Evolutionary conservation across 2,113 vertebrate genomes (phyloP), one percentile per base, ranked within the genome.

Genomic region (Neogale vison): DNA sequence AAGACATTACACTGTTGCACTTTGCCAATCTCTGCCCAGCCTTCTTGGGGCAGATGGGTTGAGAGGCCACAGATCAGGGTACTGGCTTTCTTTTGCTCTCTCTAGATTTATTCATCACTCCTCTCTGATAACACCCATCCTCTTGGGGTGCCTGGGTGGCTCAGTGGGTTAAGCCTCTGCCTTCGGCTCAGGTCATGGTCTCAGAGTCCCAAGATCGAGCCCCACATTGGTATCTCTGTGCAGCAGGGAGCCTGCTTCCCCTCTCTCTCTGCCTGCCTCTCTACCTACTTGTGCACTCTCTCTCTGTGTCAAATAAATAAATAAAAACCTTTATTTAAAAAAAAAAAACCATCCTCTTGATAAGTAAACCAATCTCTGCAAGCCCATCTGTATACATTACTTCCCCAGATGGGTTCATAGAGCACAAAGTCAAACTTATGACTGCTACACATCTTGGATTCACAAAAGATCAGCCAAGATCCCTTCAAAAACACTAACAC

Each of bases 331-430:
- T 52, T 52, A 52, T 4, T 52, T 1, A 52, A 52, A 52, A 52
- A 52, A 52, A 52, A 52, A 93, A 96, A 90, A 83, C 34, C 86
- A 91, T 84, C 26, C 24, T 95, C 79, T 93, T 84, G 55, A 76
- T 20, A 65, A 36, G 67, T 34, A 95, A 74, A 93, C 21, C 94
- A 63, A 93, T 61, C 29, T 95, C 59, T 71, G n/a, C 3, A 69
- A 81, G 65, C 42, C 79, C 15, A 81, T 69, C 24, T 91, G 11
- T 36, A 67, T 45, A 50, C 26, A 34, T 59, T 79, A 84, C 42
- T 88, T 87, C 12, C 23, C 36, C 69, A 79, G 20, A 88, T 71
- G 29, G 24, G n/a, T 71, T 71, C 88, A 20, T 36, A 76, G 39
- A 80, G 50, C 50, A 83, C 55, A 97, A 77, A 71, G 59, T 79